Conservation (phyloP, 2,797 vertebrate species). For the Sciurus carolinensis region DNA sequence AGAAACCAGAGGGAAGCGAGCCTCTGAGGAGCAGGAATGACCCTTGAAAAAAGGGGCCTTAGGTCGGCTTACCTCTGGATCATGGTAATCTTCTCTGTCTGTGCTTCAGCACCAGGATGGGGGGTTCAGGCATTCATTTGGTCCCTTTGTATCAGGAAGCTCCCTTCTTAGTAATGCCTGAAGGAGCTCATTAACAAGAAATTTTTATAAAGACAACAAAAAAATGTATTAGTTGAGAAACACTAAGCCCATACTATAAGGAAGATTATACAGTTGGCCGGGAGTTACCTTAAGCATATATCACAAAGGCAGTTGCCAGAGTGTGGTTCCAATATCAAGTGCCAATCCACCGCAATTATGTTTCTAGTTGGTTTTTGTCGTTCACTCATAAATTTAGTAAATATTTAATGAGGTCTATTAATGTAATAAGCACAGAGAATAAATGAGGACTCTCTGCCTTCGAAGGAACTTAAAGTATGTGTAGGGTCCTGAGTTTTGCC, state of each 20-base stretch:
- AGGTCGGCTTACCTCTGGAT: too few species aligned
- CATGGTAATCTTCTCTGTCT: background rate
- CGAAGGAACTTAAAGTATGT: background rate
- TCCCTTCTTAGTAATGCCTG: background rate
- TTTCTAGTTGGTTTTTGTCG: background rate
- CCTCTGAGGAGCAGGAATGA: background rate
- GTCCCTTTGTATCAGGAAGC: background rate
- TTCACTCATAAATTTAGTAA: conserved; percentile 55
- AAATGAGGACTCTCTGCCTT: conserved; percentile 28
- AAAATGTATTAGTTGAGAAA: background rate
- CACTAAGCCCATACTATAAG: background rate
- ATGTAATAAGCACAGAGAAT: background rate
- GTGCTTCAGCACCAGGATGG: background rate
- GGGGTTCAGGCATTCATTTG: background rate
- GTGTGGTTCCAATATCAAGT: background rate
- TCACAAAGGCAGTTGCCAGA: background rate
- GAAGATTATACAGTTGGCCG: background rate
- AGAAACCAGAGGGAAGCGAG: background rate
- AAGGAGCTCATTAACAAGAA: background rate
- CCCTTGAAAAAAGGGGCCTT: background rate
- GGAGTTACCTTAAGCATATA: background rate
- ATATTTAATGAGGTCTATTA: conserved; percentile 56
- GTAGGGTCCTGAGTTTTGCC: background rate
- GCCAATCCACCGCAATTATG: background rate
- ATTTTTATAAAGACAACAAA: background rate